These are phyloP conservation scores for Tychaedon coryphoeus DNA, from an alignment of 2,113 vertebrate genomes.

Conservation along the genomic window DNA sequence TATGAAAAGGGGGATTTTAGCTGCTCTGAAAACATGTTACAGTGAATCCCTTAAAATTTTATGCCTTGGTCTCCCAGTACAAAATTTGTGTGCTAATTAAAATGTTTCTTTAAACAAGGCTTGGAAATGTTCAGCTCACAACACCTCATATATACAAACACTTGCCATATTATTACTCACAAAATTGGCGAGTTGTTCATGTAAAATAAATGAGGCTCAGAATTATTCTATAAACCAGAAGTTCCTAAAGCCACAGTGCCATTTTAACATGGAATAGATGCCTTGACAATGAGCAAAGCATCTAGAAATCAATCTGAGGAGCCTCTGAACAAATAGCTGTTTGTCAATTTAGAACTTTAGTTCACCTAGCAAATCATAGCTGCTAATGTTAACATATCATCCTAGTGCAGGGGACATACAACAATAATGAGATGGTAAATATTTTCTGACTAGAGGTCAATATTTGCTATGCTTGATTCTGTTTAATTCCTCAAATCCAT, in stretches of 20 bases:
- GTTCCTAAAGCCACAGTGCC: background rate
- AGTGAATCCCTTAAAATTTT: background rate
- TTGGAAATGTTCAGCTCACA: background rate
- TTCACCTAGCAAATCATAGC: constrained; percentile 40
- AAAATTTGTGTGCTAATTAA: background rate
- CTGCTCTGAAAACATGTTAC: background rate
- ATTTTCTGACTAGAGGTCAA: constrained; percentile 58
- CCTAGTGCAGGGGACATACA: background rate
- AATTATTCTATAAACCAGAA: constrained; percentile 33
- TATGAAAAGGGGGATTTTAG: background rate
- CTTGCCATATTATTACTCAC: background rate
- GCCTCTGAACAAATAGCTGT: constrained; percentile 24
- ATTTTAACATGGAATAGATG: background rate
- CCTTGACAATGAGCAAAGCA: background rate
- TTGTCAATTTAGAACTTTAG: constrained; percentile 36
- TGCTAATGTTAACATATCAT: constrained; percentile 42
- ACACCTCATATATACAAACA: background rate
- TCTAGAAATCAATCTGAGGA: constrained; percentile 9
- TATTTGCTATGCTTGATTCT: constrained; percentile 56
- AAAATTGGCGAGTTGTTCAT: constrained; percentile 24
- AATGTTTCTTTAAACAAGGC: background rate
- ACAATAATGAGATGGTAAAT: constrained; percentile 57
- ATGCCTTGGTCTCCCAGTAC: background rate
- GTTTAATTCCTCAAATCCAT: constrained; percentile 59
- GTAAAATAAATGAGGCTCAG: constrained; percentile 45